These are phyloP conservation scores for Euclidia mi DNA, from an alignment of 2,888 invertebrate species.

Conservation along the genomic window DNA sequence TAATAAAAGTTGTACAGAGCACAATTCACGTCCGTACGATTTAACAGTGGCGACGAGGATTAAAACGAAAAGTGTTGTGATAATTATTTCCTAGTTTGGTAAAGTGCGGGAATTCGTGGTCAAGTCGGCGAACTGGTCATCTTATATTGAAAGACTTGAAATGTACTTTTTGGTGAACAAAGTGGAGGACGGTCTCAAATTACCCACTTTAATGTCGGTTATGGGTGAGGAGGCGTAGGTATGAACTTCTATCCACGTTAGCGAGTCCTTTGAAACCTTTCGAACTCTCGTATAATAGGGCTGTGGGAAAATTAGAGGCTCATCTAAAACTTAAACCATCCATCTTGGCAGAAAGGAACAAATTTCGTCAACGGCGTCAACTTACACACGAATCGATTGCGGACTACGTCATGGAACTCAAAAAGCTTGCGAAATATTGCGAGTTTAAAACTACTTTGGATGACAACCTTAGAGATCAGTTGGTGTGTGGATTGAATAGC, in stretches of 20 bases:
- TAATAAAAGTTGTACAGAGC: no score
- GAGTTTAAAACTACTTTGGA: constrained; percentile 7
- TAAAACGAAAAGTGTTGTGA: no score
- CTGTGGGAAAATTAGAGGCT: neutral
- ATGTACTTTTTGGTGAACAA: constrained; percentile 4
- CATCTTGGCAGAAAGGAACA: constrained; percentile 16
- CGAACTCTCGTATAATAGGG: neutral
- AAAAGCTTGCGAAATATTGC: constrained; percentile 11
- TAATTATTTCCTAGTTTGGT: no score
- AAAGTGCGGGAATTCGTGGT: no score
- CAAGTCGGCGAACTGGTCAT: neutral
- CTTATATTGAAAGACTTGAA: neutral
- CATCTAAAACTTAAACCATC: neutral
- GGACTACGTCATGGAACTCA: neutral
- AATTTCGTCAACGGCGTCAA: constrained; percentile 20
- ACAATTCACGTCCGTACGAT: no score
- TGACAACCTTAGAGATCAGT: constrained; percentile 18
- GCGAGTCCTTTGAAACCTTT: neutral
- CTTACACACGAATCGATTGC: neutral
- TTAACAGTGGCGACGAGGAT: no score
- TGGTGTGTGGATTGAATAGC: constrained; percentile 22
- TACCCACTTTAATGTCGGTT: neutral
- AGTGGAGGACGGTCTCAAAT: neutral
- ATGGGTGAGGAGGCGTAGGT: no score
- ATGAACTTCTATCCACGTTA: neutral